Conservation (phyloP, 2,797 vertebrate species). For the Chiroxiphia lanceolata region DNA sequence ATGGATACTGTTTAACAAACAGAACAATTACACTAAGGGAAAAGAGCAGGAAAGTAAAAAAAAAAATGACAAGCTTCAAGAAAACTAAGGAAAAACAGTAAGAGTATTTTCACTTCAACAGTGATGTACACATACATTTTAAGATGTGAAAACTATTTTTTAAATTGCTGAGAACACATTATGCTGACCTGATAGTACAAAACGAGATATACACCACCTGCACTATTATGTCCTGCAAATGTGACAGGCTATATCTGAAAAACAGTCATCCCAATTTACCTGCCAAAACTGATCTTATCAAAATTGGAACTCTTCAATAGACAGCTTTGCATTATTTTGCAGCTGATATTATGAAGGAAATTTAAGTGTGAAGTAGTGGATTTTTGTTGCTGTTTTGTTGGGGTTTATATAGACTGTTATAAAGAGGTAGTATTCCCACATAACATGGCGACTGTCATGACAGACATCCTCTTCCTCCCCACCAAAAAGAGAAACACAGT, state of each 20-base stretch:
- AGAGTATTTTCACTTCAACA: not conserved
- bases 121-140: not conserved
- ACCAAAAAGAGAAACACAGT: rapidly evolving
- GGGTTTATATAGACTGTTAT: not conserved
- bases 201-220: not conserved
- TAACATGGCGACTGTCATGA: not conserved
- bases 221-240: not conserved
- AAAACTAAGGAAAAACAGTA: not conserved
- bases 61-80: not conserved
- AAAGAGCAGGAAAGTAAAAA: not conserved
- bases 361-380: not conserved
- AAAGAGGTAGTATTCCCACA: not conserved
- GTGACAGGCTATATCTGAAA: not conserved
- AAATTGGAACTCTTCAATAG: not conserved
- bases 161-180: not conserved
- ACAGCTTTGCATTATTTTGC: not conserved
- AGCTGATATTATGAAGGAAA: not conserved
- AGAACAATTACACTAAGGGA: not conserved
- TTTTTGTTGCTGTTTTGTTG: not conserved
- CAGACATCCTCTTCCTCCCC: not conserved
- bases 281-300: not conserved
- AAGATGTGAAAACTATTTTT: not conserved
- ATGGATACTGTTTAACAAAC: not conserved
- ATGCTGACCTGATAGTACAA: not conserved
- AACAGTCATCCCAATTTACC: not conserved